Evolutionary conservation across 2,888 invertebrate genomes (phyloP), one percentile per base, ranked within the genome.

Genomic region (Philereme transversata): DNA sequence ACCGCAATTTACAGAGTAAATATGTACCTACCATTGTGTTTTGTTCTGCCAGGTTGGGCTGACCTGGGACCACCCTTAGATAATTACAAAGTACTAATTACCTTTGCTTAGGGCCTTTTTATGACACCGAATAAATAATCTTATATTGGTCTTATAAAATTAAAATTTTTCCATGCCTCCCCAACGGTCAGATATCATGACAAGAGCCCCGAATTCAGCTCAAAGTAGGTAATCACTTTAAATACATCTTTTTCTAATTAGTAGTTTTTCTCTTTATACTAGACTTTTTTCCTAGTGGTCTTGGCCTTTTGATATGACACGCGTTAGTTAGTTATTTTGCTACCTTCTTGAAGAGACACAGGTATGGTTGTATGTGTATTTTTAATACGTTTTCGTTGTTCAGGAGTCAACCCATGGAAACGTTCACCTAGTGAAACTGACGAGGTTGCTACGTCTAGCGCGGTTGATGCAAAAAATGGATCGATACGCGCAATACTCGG

Each of bases 391-490:
- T 41, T 47, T 43, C 35, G 36, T 50, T 57, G 45, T 52, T 66
- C 86, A 96, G 95, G 95, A 96, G 83, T 95, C 96, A 45, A 94
- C 95, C 5, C 94, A 94, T 70, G 94, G 95, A 51, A 96, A 97
- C 79, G 97, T 98, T 71, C 98, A 98, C 92, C 94, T 99, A 82
- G 96, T 99, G 73, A 99, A 99, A 90, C 93, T 99, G 78, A 98
- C 98, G 60, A 94, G 99, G 74, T 93, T 99, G 75, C 92, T 99
- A 70, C 95, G 99, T 57, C 93, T 99, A 73, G 98, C 98, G 11
- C 94, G 99, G 57, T 93, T 99, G 53, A 93, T 98, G 69, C 98
- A 98, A 93, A 99, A 99, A 93, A 97, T 99, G 95, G 99, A 99
- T 90, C 95, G 98, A 79, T 99, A 98, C 89, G 98, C 98, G 7